Percentiles rank a stretch among this genome's conserved stretches.
Evolutionary conservation across 2,888 invertebrate genomes (phyloP).

Genomic region (Aelia acuminata): DNA sequence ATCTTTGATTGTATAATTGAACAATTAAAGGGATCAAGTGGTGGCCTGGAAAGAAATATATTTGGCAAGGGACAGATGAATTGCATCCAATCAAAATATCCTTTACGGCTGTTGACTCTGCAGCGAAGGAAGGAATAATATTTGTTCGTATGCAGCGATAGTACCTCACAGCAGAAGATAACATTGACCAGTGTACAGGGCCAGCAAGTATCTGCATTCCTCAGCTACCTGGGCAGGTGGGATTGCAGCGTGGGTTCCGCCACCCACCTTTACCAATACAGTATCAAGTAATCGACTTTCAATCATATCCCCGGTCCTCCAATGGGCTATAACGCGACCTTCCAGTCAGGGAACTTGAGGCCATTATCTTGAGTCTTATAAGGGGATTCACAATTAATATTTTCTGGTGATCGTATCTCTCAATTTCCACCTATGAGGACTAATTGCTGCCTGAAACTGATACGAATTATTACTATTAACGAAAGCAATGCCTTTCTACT

Average conservation of each 20-base stretch:
- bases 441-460: neutral
- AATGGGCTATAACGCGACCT: neutral
- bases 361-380: neutral
- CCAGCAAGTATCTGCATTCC: constrained; percentile 2
- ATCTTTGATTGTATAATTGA: neutral
- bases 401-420: neutral
- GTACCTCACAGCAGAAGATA: neutral
- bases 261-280: neutral
- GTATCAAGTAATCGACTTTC: constrained; percentile 12
- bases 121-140: neutral
- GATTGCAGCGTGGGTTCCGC: neutral
- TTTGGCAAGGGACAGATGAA: neutral
- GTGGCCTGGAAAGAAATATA: neutral
- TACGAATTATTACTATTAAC: neutral
- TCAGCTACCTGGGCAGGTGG: constrained; percentile 2
- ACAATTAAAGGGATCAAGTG: neutral
- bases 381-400: neutral
- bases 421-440: neutral
- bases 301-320: constrained; percentile 15
- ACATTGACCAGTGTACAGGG: constrained; percentile 6
- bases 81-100: neutral
- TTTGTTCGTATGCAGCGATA: neutral
- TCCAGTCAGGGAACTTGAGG: neutral
- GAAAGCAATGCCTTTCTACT: neutral
- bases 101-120: neutral